These are phyloP conservation scores for Rapana venosa DNA, from an alignment of 2,888 invertebrate genomes.

Conservation along the genomic window DNA sequence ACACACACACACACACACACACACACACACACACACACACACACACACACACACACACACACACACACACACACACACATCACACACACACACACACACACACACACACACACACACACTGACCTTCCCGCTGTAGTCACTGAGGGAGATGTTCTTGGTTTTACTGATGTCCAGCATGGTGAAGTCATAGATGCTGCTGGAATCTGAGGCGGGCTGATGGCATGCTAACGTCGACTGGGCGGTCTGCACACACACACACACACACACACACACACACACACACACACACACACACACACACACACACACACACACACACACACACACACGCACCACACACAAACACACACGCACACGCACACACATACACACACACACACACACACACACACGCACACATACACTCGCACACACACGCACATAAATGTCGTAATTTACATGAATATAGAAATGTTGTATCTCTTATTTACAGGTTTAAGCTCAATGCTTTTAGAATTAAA, in stretches of 20 bases:
- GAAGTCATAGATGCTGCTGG: conserved; percentile 45
- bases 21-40: conserved; percentile 4
- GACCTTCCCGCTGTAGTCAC: conserved; percentile 48
- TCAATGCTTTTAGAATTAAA: too few relatives aligned
- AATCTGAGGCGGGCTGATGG: conserved; percentile 40
- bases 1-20: conserved; percentile 4
- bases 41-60: conserved; percentile 6
- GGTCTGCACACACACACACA: background rate
- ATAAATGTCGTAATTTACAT: too few relatives aligned
- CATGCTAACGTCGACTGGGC: conserved; percentile 26
- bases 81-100: conserved; percentile 5
- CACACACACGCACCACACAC: background rate
- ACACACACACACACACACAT: background rate
- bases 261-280: background rate
- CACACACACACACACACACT: background rate
- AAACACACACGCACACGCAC: background rate
- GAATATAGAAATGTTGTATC: too few relatives aligned
- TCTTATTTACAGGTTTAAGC: too few relatives aligned
- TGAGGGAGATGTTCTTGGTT: conserved; percentile 38
- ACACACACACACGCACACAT: background rate
- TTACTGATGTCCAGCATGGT: conserved; percentile 42
- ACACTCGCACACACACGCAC: background rate
- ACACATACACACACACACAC: background rate
- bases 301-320: background rate
- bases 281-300: background rate